These are phyloP conservation scores for Phylloscopus trochilus DNA, from an alignment of 2,113 vertebrate species.

Conservation along the genomic window DNA sequence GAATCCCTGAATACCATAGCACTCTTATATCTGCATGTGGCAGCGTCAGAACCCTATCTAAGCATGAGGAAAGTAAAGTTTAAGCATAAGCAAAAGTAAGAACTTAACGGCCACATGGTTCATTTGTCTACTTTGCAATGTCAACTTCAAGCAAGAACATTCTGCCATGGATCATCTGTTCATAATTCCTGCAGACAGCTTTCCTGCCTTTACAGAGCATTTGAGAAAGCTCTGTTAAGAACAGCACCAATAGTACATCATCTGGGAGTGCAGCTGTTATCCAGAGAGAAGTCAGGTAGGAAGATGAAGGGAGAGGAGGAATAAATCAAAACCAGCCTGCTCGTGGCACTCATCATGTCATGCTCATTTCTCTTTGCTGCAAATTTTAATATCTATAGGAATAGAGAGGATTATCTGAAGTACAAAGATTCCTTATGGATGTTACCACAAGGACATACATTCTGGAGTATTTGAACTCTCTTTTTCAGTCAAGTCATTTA, in stretches of 20 bases:
- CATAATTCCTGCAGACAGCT: neutral
- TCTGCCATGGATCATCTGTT: constrained; percentile 36
- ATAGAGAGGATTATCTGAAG: neutral
- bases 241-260: neutral
- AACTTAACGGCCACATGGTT: neutral
- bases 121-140: constrained; percentile 13
- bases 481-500: neutral
- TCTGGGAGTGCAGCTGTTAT: constrained; percentile 26
- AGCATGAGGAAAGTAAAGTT: neutral
- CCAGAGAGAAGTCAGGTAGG: neutral
- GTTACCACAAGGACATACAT: neutral
- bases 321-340: constrained; percentile 19
- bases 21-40: neutral
- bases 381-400: neutral
- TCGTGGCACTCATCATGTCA: neutral
- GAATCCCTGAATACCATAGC: neutral
- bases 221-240: neutral
- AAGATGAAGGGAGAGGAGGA: constrained; percentile 1
- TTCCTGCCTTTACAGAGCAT: neutral
- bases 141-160: neutral
- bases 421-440: neutral
- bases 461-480: neutral
- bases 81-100: neutral
- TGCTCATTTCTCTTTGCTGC: neutral
- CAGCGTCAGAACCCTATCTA: neutral